Percentiles rank a stretch among this genome's conserved stretches.
phyloP scores from a whole-genome alignment of 2,888 invertebrate genomes.

The Megalurothrips usitatus region DNA sequence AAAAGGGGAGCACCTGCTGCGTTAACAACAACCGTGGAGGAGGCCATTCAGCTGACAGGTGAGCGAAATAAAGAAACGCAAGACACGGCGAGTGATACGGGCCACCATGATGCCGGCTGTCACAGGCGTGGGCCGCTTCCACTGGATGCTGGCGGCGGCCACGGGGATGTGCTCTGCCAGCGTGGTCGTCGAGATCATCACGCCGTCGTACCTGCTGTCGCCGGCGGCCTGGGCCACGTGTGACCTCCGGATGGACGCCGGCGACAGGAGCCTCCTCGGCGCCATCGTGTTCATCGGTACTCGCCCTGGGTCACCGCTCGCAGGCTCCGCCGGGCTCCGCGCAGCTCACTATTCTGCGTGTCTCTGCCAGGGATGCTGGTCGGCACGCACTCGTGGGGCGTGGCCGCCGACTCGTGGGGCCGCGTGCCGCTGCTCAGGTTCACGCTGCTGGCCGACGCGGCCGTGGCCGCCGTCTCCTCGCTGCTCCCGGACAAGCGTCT shows the following conservation, averaged over 20 bases:
- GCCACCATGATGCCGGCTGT: background rate
- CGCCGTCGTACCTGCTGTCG: background rate
- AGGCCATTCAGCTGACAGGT: background rate
- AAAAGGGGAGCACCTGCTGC: too few relatives aligned
- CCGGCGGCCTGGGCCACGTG: background rate
- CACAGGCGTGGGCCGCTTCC: background rate
- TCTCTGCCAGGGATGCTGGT: background rate
- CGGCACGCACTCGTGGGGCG: background rate
- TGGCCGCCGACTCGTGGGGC: background rate
- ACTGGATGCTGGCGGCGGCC: background rate
- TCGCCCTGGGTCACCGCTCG: too few relatives aligned
- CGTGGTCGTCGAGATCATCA: background rate
- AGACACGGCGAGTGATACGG: background rate
- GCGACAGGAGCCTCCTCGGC: background rate
- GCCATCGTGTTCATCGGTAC: constrained; percentile 1
- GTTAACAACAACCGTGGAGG: background rate
- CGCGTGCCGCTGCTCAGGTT: background rate
- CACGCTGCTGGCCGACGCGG: background rate
- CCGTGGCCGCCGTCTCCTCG: background rate
- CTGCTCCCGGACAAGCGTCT: background rate
- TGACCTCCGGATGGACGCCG: background rate
- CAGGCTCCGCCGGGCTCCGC: too few relatives aligned
- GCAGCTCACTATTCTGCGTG: too few relatives aligned
- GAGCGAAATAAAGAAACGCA: background rate
- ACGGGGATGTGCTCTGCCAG: constrained; percentile 16